Evolutionary conservation across 2,113 vertebrate genomes (phyloP), one percentile per base, ranked within the genome.

Genomic region (Ptychochromis oligacanthus): DNA sequence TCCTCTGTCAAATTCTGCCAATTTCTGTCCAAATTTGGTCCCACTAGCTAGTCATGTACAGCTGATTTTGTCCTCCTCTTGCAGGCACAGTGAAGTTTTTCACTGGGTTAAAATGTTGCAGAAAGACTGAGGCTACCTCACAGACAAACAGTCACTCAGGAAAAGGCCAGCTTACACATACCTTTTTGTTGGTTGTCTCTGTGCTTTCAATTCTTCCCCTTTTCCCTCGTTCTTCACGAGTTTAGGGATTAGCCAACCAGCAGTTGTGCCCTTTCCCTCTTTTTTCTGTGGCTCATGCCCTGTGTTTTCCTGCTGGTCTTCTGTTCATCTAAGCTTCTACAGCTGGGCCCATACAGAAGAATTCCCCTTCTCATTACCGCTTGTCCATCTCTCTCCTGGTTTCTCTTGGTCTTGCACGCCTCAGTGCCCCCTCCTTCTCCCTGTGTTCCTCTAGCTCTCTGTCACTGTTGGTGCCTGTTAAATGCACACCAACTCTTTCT

Each of bases 291-390:
- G 87, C 87, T 88, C 80, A 81, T 79, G 77, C 89, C 74, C 67
- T 52, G 61, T 79, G 87, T 86, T 89, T 89, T 88, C 62, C 79
- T 60, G 77, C 54, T 61, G 20, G 76, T 82, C 85, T 81, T 84
- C 84, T 84, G 75, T 75, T 88, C 67, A 79, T 86, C 77, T 24
- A 89, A 85, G 89, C 57, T 87, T 91, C 87, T 92, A 88, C 87
- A 81, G 79, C 84, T 76, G 82, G 86, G 85, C 90, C 88, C 86
- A 84, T 54, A 40, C 2, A 84, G 74, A 85, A 92, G 52, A 89
- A 91, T 80, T 87, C 65, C 82, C 89, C 94, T 92, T 90, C 83
- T 91, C 90, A 90, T 64, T 80, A 84, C 77, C 85, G 88, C 65
- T 76, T 64, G 10, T 81, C 76, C 88, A 86, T 91, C 58, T 67